These are phyloP conservation scores for Pachyseris speciosa DNA, from an alignment of 64 coral and sea anemone species.

Conservation along the genomic window DNA sequence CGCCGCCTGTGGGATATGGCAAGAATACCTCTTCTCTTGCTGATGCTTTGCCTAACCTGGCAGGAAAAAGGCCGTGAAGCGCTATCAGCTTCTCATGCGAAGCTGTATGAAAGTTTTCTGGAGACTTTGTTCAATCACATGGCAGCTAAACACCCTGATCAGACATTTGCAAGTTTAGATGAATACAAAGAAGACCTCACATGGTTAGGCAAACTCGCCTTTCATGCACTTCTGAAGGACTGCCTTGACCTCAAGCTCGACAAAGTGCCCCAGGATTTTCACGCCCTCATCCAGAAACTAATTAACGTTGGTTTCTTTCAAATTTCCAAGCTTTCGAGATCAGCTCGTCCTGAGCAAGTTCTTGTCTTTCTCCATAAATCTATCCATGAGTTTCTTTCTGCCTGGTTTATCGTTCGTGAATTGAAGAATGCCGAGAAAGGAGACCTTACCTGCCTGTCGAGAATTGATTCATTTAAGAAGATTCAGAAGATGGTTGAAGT, in stretches of 20 bases:
- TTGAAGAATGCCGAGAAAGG: not conserved
- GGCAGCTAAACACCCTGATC: too few relatives aligned
- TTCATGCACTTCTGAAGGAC: slow-evolving; percentile 28
- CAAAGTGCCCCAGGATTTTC: not conserved
- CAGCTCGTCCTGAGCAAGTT: slow-evolving; percentile 30
- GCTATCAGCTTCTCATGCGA: not conserved
- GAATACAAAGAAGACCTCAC: too few relatives aligned
- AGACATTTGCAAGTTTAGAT: too few relatives aligned
- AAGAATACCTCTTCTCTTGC: slow-evolving; percentile 49
- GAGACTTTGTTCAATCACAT: not conserved
- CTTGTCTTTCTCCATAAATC: too few relatives aligned
- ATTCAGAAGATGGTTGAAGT: not conserved
- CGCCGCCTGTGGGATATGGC: not conserved
- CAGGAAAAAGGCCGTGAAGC: slow-evolving; percentile 4
- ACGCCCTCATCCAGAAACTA: not conserved
- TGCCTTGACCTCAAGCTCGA: not conserved
- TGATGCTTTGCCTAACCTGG: slow-evolving; percentile 49
- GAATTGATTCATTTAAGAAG: not conserved
- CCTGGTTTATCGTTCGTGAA: not conserved
- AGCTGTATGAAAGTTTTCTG: slow-evolving; percentile 22
- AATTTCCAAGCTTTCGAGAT: too few relatives aligned
- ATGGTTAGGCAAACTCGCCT: slow-evolving; percentile 47
- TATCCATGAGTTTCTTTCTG: slow-evolving; percentile 64
- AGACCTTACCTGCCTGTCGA: not conserved
- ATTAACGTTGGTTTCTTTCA: slow-evolving; percentile 9